Evolutionary conservation across 1,140 invertebrate genomes (phyloP).

Genomic region (Belonocnema kinseyi): DNA sequence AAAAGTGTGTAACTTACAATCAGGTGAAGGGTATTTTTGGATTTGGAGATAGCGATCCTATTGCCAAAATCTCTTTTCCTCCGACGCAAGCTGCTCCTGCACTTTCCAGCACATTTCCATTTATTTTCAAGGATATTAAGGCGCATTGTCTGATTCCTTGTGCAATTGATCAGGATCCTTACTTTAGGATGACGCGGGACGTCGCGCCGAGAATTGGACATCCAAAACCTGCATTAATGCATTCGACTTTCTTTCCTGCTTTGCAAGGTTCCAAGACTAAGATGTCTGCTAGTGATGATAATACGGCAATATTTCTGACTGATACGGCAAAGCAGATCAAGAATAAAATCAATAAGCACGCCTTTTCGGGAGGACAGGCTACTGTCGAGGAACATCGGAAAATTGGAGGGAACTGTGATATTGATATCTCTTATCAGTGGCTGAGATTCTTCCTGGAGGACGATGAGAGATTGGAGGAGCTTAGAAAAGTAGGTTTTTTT

Average conservation of each 20-base stretch:
- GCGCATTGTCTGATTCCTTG: conserved; percentile 97
- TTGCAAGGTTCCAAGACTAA: conserved; percentile 97
- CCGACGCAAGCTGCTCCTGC: conserved; percentile 97
- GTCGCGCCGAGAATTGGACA: conserved; percentile 90
- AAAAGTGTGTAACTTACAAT: conserved; percentile 96
- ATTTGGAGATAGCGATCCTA: conserved; percentile 95
- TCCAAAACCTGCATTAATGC: conserved; percentile 95
- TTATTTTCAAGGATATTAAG: conserved; percentile 92
- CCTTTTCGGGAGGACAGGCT: conserved; percentile 96
- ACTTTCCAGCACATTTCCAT: conserved; percentile 96
- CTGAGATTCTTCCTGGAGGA: conserved; percentile 97
- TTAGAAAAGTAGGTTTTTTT: conserved; percentile 79
- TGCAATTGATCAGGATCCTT: conserved; percentile 99
- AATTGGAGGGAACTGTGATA: conserved; percentile 94
- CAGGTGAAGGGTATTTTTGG: conserved; percentile 98
- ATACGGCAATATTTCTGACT: conserved; percentile 95
- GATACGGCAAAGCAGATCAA: conserved; percentile 98
- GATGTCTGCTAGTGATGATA: conserved; percentile 97
- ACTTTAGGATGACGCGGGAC: conserved; percentile 99
- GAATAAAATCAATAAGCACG: conserved; percentile 98
- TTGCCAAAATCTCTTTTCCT: conserved; percentile 98
- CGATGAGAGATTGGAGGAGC: conserved; percentile 90
- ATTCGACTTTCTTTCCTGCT: conserved; percentile 97
- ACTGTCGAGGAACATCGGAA: conserved; percentile 95
- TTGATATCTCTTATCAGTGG: conserved; percentile 98